Evolutionary conservation across 2,113 vertebrate genomes (phyloP), one percentile per base, ranked within the genome.

Genomic region (Argyrosomus japonicus): DNA sequence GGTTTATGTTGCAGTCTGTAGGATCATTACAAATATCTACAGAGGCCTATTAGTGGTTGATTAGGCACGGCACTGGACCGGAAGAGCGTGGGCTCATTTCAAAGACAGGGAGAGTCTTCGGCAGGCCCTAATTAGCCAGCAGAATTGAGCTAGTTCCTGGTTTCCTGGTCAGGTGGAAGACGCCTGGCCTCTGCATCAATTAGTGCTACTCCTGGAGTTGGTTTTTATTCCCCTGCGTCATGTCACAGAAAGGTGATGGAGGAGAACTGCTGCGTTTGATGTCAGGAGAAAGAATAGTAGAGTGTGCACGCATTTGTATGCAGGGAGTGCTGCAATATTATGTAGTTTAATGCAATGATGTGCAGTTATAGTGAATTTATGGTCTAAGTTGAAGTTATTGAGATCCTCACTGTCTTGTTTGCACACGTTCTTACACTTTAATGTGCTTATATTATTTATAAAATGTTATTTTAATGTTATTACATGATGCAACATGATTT

Each of bases 21-120:
- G 67, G 68, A 85, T 87, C 80, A 78, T 90, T 89, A 73, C 89
- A 87, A 87, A 88, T 84, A 90, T 84, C 91, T 90, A 86, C 88
- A 53, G 86, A 93, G 86, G 82, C 87, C 81, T 84, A 85, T 92
- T 91, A 88, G 80, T 3, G 68, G 64, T 74, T 92, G 87, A 91
- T 92, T 75, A 82, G 84, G 54, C 17, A 14, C 74, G 18, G 63
- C 43, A 65, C 75, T 67, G 75, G 81, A 88, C 88, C 19, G 68
- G 84, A 89, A 81, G 81, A 78, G 77, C 6, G 87, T 81, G 83
- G 85, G 80, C 75, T 83, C 43, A n/a, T 86, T 85, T 91, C 80
- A 90, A 86, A 87, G 75, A 19, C 50, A 81, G 58, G 78, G 74
- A 81, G 64, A 73, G 79, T 81, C 53, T 23, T 75, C 43, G 48